Evolutionary conservation across 1,140 invertebrate species (phyloP), one percentile per base, ranked within the genome.

Genomic region (Ips nitidus): DNA sequence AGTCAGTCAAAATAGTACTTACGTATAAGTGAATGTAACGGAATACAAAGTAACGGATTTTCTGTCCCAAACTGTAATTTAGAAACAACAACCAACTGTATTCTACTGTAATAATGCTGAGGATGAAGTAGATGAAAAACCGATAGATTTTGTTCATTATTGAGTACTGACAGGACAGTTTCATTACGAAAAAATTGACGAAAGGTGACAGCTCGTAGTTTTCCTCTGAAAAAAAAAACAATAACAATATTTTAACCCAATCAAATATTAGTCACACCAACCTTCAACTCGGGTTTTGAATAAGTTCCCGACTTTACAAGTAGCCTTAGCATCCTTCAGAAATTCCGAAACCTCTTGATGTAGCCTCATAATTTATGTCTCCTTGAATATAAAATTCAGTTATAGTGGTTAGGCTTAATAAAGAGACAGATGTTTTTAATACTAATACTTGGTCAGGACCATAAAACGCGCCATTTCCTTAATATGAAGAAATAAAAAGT

Each of bases 81-180:
- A 3, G 4, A 7, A 37, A 37, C 22, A 56, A 37, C 38, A 7
- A 39, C 22, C 38, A 56, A 38, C 2, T 56, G 2, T 37, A 7
- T 56, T 56, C 53, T 2, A 7, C 38, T 36, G 39, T 4, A 56
- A 56, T 37, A 38, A 3, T 36, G 2, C n/a, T 2, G 8, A n/a
- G 2, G 37, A 36, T 56, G 4, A 56, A 39, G 6, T 40, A 56
- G 7, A 56, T 56, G 7, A 56, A 36, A 36, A 4, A 22, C 22
- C 53, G 8, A 7, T 56, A 37, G 37, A 56, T 2, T 40, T 56
- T 56, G 8, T 37, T 3, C 38, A 56, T 36, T 3, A 36, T 6
- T 22, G 53, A 39, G 38, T 56, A 56, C 22, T 56, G 53, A 56
- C n/a, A 56, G 53, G 53, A 37, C n/a, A 56, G 38, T 38, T 36